Percentiles rank a stretch among this genome's conserved stretches.
These are phyloP conservation scores for Stomorhina lunata DNA, from an alignment of 2,888 invertebrate species.

Conservation along the genomic window DNA sequence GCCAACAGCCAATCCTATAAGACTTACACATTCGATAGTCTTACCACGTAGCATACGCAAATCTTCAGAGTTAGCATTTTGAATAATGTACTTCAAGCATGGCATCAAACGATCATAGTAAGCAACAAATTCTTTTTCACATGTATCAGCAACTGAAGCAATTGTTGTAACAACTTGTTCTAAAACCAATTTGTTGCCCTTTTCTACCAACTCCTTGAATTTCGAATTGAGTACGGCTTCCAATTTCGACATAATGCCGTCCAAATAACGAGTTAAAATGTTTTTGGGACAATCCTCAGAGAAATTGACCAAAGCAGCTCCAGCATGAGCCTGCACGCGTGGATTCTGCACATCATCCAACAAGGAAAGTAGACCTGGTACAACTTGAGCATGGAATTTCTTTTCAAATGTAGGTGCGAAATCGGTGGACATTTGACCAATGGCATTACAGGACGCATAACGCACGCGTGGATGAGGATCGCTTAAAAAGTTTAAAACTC, in stretches of 20 bases:
- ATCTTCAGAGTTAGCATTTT: slow-evolving; percentile 93
- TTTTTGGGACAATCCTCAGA: slow-evolving; percentile 99
- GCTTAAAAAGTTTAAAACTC: slow-evolving; percentile 90
- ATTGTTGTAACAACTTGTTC: slow-evolving; percentile 99
- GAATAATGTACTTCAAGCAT: slow-evolving; percentile 97
- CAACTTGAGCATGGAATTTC: slow-evolving; percentile 97
- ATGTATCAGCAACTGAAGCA: slow-evolving; percentile 98
- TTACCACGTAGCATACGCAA: slow-evolving; percentile 96
- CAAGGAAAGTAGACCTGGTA: slow-evolving; percentile 93
- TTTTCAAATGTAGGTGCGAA: slow-evolving; percentile 98
- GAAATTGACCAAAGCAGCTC: slow-evolving; percentile 99
- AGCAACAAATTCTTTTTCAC: slow-evolving; percentile 95
- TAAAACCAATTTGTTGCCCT: slow-evolving; percentile 96
- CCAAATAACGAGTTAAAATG: slow-evolving; percentile 93
- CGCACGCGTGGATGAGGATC: slow-evolving; percentile 85
- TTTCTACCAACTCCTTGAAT: slow-evolving; percentile 96
- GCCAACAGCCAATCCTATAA: slow-evolving; percentile 95
- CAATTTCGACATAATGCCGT: slow-evolving; percentile 94
- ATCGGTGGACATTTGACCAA: slow-evolving; percentile 99
- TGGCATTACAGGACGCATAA: slow-evolving; percentile 98
- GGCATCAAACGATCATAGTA: slow-evolving; percentile 97
- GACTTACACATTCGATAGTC: slow-evolving; percentile 98
- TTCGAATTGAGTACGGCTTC: slow-evolving; percentile 94
- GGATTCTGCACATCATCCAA: slow-evolving; percentile 95
- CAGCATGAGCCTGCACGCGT: slow-evolving; percentile 90